These are phyloP conservation scores for Triplophysa siluroides DNA, from an alignment of 2,113 vertebrate species.

Conservation along the genomic window DNA sequence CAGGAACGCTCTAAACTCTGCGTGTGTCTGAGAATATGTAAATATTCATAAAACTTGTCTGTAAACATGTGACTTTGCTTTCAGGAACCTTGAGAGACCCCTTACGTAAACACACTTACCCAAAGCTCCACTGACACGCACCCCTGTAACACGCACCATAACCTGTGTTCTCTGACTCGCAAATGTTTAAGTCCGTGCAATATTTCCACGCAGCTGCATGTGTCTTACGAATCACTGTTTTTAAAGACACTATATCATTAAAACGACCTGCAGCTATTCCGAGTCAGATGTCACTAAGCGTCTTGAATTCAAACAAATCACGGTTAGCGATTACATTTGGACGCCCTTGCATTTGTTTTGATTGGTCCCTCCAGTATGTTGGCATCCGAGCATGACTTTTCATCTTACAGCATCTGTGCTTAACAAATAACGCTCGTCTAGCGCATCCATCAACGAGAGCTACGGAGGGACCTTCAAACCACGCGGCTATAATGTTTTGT, in stretches of 20 bases:
- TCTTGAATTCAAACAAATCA: constrained; percentile 30
- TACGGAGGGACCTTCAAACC: not conserved
- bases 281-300: constrained; percentile 9
- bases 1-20: not conserved
- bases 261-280: constrained; percentile 4
- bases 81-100: constrained; percentile 12
- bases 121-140: not conserved
- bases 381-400: constrained; percentile 40
- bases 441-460: constrained; percentile 36
- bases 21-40: constrained; percentile 15
- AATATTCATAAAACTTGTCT: constrained; percentile 25
- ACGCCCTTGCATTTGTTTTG: constrained; percentile 42
- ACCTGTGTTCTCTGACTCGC: not conserved
- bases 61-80: constrained; percentile 37
- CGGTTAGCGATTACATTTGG: constrained; percentile 40
- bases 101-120: constrained; percentile 6
- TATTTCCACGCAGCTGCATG: constrained; percentile 7
- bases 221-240: constrained; percentile 28
- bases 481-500: constrained; percentile 25
- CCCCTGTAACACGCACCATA: not conserved
- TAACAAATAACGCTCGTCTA: constrained; percentile 36
- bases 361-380: constrained; percentile 16
- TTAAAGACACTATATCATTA: constrained; percentile 27
- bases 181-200: not conserved
- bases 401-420: constrained; percentile 32